A percentile compares a stretch with the other conserved stretches of the same genome.
These are phyloP conservation scores for Danio aesculapii DNA, from an alignment of 2,797 vertebrate species.

Conservation along the genomic window DNA sequence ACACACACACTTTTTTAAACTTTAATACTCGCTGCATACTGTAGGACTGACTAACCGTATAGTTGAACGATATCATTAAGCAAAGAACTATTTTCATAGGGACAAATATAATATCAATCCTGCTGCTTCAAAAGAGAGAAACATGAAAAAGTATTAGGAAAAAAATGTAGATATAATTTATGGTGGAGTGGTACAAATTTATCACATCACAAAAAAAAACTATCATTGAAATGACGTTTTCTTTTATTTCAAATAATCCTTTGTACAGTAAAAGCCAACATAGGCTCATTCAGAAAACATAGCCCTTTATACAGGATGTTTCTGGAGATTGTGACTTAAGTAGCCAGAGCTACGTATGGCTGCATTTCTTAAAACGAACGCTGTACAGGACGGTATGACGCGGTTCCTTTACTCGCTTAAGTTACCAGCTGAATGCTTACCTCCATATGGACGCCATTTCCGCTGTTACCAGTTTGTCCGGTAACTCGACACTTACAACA, in stretches of 20 bases:
- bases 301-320: too few relatives aligned
- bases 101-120: neutral
- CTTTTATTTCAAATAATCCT: slow-evolving; percentile 70
- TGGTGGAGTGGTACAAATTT: slow-evolving; percentile 63
- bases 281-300: too few relatives aligned
- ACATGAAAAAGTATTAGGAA: slow-evolving; percentile 61
- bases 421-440: too few relatives aligned
- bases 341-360: too few relatives aligned
- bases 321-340: too few relatives aligned
- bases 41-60: neutral
- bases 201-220: slow-evolving; percentile 57
- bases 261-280: slow-evolving; percentile 69
- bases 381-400: too few relatives aligned
- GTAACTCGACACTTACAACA: too few relatives aligned
- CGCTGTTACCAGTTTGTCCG: too few relatives aligned
- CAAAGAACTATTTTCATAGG: neutral
- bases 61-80: neutral
- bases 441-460: too few relatives aligned
- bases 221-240: slow-evolving; percentile 68
- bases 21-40: neutral
- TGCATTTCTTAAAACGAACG: too few relatives aligned
- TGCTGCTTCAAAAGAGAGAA: slow-evolving; percentile 57
- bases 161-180: slow-evolving; percentile 65
- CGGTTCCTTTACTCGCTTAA: too few relatives aligned
- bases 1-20: neutral